Conservation (phyloP, 2,797 vertebrate species). For the Rhynchonycteris naso region DNA sequence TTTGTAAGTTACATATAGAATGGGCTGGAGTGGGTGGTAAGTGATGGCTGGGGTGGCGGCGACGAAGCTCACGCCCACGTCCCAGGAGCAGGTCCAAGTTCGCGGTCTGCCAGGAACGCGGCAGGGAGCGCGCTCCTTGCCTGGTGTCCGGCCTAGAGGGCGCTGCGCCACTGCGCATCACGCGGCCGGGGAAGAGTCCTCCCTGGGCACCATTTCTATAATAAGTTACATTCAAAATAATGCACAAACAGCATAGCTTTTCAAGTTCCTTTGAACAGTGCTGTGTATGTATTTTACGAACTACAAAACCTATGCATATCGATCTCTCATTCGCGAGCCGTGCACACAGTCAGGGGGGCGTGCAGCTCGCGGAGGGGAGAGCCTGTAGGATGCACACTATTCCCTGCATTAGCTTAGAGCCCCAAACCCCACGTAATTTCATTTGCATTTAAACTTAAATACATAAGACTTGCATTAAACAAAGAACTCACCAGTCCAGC, state of each 20-base stretch:
- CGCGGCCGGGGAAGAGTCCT: slow-evolving; percentile 45
- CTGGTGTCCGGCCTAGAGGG: slow-evolving; percentile 80
- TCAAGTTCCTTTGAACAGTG: slow-evolving; percentile 67
- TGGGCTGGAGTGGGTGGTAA: not conserved
- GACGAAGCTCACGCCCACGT: not conserved
- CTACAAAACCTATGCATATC: not conserved
- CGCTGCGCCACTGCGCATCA: slow-evolving; percentile 84
- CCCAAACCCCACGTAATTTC: not conserved
- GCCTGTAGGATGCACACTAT: not conserved
- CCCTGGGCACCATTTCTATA: slow-evolving; percentile 75
- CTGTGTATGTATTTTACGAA: slow-evolving; percentile 15
- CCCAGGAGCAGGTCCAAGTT: slow-evolving; percentile 59
- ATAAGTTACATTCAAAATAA: slow-evolving; percentile 75
- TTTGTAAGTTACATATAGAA: not conserved
- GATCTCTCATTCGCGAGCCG: not conserved
- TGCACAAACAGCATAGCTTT: slow-evolving; percentile 64
- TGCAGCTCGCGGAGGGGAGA: not conserved
- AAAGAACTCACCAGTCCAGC: slow-evolving; percentile 90
- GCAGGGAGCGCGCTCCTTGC: slow-evolving; percentile 54
- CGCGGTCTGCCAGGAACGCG: not conserved
- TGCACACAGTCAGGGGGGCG: not conserved
- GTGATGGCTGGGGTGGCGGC: not conserved
- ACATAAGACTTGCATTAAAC: slow-evolving; percentile 60
- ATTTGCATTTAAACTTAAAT: slow-evolving; percentile 62
- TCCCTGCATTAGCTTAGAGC: not conserved